These are phyloP conservation scores for Cyaniris semiargus DNA, from an alignment of 2,888 invertebrate genomes.

Conservation along the genomic window DNA sequence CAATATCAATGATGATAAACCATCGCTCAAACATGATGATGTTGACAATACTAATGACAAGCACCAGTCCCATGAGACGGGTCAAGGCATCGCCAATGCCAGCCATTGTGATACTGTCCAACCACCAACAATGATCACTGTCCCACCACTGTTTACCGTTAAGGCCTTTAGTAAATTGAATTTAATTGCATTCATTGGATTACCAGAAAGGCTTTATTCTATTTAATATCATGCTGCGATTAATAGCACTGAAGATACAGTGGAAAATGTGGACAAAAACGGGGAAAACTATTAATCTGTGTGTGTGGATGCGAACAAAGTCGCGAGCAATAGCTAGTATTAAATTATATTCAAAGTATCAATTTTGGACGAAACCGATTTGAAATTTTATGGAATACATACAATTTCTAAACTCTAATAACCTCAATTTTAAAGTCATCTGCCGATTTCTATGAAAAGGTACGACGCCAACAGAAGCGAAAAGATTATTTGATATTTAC, in stretches of 20 bases:
- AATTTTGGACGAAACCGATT: not conserved
- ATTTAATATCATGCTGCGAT: not conserved
- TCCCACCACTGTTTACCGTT: not conserved
- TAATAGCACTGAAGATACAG: not conserved
- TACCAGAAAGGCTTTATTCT: not conserved
- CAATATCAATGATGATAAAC: not conserved
- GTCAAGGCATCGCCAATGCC: slow-evolving; percentile 42
- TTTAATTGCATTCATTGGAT: not conserved
- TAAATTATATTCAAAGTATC: not conserved
- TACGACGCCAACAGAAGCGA: slow-evolving; percentile 9
- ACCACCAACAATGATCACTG: slow-evolving; percentile 18
- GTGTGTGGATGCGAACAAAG: not conserved
- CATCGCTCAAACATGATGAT: not conserved
- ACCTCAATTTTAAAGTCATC: too few species aligned
- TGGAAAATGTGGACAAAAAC: not conserved
- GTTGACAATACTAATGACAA: not conserved
- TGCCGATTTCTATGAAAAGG: not conserved
- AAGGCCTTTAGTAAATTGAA: not conserved
- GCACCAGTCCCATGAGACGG: slow-evolving; percentile 26
- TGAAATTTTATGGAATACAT: too few species aligned
- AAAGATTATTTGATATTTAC: not conserved
- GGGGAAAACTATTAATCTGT: too few species aligned
- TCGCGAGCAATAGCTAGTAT: too few species aligned
- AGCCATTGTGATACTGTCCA: slow-evolving; percentile 36
- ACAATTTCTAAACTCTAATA: too few species aligned